Conservation (phyloP, 2,113 vertebrate species). For the Stigmatopora argus region DNA sequence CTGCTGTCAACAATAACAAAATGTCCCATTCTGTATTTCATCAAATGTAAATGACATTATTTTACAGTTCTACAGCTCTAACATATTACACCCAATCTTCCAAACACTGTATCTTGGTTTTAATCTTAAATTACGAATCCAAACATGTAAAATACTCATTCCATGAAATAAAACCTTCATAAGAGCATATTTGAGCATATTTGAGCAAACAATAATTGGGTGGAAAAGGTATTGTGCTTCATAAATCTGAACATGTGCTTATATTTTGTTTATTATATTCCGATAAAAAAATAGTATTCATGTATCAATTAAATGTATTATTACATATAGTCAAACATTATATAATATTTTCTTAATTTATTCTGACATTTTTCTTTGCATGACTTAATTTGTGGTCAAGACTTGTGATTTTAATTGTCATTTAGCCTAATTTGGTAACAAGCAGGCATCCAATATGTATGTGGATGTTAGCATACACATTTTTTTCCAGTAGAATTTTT, state of each 20-base stretch:
- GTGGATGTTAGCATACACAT: conserved; percentile 57
- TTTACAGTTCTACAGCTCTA: not conserved
- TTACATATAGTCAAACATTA: too few species aligned
- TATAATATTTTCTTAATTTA: not conserved
- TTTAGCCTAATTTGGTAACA: conserved; percentile 17
- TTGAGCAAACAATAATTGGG: conserved; percentile 10
- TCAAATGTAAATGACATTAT: not conserved
- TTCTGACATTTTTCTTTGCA: not conserved
- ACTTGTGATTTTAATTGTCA: conserved; percentile 29
- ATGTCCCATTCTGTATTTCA: not conserved
- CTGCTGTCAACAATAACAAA: not conserved
- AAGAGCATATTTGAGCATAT: not conserved
- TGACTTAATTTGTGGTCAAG: not conserved
- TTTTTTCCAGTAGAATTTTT: conserved; percentile 59
- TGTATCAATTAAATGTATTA: not conserved
- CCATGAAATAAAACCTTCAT: not conserved
- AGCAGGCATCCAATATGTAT: conserved; percentile 1
- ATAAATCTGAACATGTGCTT: conserved; percentile 5
- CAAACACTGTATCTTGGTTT: not conserved
- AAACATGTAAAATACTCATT: not conserved
- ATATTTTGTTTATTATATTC: conserved; percentile 11
- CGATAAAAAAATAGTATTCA: conserved; percentile 5
- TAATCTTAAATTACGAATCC: not conserved
- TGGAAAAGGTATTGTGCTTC: conserved; percentile 37
- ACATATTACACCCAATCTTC: not conserved